phyloP scores from a whole-genome alignment of 2,888 invertebrate genomes.

The Nasonia oneida region DNA sequence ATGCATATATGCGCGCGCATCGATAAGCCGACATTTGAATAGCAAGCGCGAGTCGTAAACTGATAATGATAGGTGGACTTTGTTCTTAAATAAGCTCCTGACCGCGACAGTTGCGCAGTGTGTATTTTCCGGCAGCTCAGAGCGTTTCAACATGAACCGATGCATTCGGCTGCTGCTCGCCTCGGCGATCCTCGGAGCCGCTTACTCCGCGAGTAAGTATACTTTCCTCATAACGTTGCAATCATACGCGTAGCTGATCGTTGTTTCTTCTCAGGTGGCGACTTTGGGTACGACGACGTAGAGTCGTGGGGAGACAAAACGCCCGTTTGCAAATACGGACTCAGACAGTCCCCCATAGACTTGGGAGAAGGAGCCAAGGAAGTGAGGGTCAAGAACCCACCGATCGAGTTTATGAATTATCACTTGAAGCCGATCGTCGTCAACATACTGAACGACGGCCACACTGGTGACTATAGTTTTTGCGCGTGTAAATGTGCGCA shows the following conservation, averaged over 20 bases:
- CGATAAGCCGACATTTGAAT: conserved; percentile 6
- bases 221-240: not conserved
- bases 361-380: not conserved
- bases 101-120: not conserved
- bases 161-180: not conserved
- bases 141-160: not conserved
- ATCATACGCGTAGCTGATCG: not conserved
- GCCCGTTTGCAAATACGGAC: not conserved
- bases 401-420: conserved; percentile 9
- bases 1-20: not conserved
- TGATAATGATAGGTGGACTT: not conserved
- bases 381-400: not conserved
- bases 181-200: not conserved
- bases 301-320: not conserved
- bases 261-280: not conserved
- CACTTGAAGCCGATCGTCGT: not conserved
- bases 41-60: not conserved
- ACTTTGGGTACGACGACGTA: not conserved
- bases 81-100: not conserved
- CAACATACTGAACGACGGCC: conserved; percentile 15
- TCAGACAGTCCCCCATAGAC: conserved; percentile 25
- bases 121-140: not conserved
- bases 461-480: conserved; percentile 20
- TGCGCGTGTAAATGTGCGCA: not conserved
- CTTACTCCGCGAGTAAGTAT: not conserved